phyloP scores from a whole-genome alignment of 1,140 invertebrate genomes.

The Diuraphis noxia region DNA sequence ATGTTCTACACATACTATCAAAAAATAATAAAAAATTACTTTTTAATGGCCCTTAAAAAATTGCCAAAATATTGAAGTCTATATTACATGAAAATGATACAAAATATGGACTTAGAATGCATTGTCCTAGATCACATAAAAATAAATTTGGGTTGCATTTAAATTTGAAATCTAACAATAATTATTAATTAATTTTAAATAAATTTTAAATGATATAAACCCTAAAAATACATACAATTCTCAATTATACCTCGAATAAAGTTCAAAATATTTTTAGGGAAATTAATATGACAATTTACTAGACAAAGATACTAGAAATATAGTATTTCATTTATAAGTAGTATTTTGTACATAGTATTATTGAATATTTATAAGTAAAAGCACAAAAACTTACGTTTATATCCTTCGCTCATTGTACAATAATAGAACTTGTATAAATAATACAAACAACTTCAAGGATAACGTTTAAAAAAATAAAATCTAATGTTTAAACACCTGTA shows the following conservation, averaged over 20 bases:
- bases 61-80: too few relatives aligned
- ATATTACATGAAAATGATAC: too few relatives aligned
- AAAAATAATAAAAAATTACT: too few relatives aligned
- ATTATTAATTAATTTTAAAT: neutral
- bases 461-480: neutral
- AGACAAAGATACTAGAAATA: neutral
- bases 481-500: too few relatives aligned
- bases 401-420: constrained; percentile 8
- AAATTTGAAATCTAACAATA: neutral
- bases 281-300: neutral
- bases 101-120: too few relatives aligned
- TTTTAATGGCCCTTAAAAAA: too few relatives aligned
- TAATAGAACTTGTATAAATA: neutral
- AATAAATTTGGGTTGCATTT: too few relatives aligned
- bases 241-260: neutral
- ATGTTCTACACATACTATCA: too few relatives aligned
- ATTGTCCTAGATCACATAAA: too few relatives aligned
- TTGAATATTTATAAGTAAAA: neutral
- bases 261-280: neutral
- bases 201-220: neutral
- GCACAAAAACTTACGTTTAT: neutral
- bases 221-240: neutral
- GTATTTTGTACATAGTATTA: neutral
- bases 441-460: neutral
- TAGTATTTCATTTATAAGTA: neutral